These are phyloP conservation scores for Aurelia aurita complex sp. Pacific DNA, from an alignment of 30 jellyfish, hydroid and myxozoan genomes.

Conservation along the genomic window DNA sequence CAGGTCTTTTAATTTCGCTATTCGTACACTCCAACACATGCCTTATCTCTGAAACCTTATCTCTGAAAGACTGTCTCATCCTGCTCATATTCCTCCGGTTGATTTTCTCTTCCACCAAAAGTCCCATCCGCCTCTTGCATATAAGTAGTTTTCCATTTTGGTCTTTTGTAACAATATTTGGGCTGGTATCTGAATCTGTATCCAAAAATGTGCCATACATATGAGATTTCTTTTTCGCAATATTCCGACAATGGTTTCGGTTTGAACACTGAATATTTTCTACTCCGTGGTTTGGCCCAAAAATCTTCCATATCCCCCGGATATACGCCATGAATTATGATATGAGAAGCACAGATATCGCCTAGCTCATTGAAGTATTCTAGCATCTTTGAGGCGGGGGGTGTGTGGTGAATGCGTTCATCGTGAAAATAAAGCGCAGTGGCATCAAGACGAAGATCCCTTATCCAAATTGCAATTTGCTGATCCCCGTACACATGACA, in stretches of 20 bases:
- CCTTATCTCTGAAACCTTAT: too few species aligned
- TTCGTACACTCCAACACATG: too few species aligned
- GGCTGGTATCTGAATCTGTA: slow-evolving; percentile 42
- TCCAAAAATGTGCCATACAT: slow-evolving; percentile 58
- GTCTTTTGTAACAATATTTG: slow-evolving; percentile 43
- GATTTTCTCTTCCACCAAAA: slow-evolving; percentile 54
- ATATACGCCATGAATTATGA: slow-evolving; percentile 75
- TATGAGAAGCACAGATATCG: slow-evolving; percentile 61
- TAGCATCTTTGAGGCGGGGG: slow-evolving; percentile 69
- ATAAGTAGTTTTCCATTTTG: slow-evolving; percentile 30
- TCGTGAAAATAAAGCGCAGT: slow-evolving; percentile 54
- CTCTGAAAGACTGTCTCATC: too few species aligned
- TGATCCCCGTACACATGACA: slow-evolving; percentile 83
- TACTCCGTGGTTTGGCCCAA: slow-evolving; percentile 50
- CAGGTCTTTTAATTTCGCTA: too few species aligned
- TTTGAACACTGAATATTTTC: slow-evolving; percentile 7
- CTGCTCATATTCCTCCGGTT: not conserved
- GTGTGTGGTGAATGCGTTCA: slow-evolving; percentile 73
- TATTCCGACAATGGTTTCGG: slow-evolving; percentile 2
- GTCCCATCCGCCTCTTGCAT: slow-evolving; percentile 35
- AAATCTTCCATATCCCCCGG: slow-evolving; percentile 64
- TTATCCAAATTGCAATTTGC: slow-evolving; percentile 69
- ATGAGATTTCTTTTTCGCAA: slow-evolving; percentile 32
- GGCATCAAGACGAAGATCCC: slow-evolving; percentile 69
- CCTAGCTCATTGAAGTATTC: slow-evolving; percentile 51